Conservation (phyloP, 1,140 invertebrate species). For the Drosophila bocqueti region DNA sequence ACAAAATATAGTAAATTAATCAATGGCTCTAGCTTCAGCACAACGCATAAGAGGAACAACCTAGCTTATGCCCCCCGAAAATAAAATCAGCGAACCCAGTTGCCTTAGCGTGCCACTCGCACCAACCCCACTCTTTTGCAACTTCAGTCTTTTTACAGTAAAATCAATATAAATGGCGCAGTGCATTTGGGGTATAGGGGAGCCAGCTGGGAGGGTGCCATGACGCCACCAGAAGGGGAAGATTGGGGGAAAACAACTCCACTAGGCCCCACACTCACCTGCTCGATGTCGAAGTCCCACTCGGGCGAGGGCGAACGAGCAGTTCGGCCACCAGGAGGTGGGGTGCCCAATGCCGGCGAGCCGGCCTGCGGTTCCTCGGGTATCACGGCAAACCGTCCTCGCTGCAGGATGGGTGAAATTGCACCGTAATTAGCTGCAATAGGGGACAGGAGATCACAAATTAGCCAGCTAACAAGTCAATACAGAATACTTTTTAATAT, state of each 20-base stretch:
- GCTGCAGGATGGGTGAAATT: constrained; percentile 83
- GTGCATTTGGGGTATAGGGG: constrained; percentile 39
- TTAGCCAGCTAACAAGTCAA: constrained; percentile 9
- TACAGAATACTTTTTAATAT: background rate
- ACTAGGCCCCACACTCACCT: constrained; percentile 65
- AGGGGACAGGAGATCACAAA: background rate
- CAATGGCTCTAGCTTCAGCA: background rate
- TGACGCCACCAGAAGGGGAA: constrained; percentile 50
- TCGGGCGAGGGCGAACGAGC: constrained; percentile 80
- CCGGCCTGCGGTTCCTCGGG: constrained; percentile 84
- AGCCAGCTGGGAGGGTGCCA: constrained; percentile 17
- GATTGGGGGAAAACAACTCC: constrained; percentile 3
- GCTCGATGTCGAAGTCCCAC: constrained; percentile 85
- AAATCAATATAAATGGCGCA: constrained; percentile 80
- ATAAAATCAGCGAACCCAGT: constrained; percentile 5
- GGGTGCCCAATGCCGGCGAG: constrained; percentile 75
- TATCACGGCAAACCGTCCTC: constrained; percentile 84
- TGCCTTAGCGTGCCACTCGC: constrained; percentile 12
- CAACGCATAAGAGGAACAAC: background rate
- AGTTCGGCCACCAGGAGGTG: constrained; percentile 53
- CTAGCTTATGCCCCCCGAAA: background rate
- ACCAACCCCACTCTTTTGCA: constrained; percentile 32
- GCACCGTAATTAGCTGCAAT: constrained; percentile 83
- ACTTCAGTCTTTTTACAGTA: constrained; percentile 21
- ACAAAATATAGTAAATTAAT: too few species aligned